These are phyloP conservation scores for Rhinichthys klamathensis DNA, from an alignment of 2,113 vertebrate genomes.

Conservation along the genomic window DNA sequence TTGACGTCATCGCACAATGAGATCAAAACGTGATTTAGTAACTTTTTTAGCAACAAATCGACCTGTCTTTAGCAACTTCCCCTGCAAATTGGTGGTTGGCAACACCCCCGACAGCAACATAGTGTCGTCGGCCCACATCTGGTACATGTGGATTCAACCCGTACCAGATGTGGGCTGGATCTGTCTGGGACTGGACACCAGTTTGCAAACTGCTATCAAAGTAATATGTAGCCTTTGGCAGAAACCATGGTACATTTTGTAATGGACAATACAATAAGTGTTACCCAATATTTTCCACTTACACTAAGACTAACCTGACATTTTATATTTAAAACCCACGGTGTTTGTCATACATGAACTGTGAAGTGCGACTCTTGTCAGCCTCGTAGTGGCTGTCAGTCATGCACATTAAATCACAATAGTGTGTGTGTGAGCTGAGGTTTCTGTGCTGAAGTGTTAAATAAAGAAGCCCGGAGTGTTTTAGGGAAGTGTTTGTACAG, in stretches of 20 bases:
- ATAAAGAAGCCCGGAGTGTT: not conserved
- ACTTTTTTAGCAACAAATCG: too few relatives aligned
- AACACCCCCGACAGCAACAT: too few relatives aligned
- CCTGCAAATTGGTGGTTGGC: too few relatives aligned
- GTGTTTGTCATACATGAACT: not conserved
- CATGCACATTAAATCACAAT: not conserved
- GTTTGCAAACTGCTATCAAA: not conserved
- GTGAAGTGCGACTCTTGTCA: not conserved
- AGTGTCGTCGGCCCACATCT: too few relatives aligned
- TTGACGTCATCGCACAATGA: too few relatives aligned
- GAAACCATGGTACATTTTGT: not conserved
- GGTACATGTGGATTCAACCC: too few relatives aligned
- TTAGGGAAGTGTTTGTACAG: not conserved
- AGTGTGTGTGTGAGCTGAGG: not conserved
- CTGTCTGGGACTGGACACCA: too few relatives aligned
- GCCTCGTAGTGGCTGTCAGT: not conserved
- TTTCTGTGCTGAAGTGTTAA: not conserved
- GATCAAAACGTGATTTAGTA: too few relatives aligned
- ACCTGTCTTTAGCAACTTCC: too few relatives aligned
- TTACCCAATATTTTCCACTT: not conserved
- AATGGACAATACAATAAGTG: not conserved
- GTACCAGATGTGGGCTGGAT: too few relatives aligned
- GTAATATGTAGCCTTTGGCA: not conserved
- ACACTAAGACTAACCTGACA: not conserved
- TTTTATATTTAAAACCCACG: not conserved